A percentile compares a stretch with the other conserved stretches of the same genome.
These are phyloP conservation scores for Decapterus maruadsi DNA, from an alignment of 2,797 vertebrate genomes.

Conservation along the genomic window DNA sequence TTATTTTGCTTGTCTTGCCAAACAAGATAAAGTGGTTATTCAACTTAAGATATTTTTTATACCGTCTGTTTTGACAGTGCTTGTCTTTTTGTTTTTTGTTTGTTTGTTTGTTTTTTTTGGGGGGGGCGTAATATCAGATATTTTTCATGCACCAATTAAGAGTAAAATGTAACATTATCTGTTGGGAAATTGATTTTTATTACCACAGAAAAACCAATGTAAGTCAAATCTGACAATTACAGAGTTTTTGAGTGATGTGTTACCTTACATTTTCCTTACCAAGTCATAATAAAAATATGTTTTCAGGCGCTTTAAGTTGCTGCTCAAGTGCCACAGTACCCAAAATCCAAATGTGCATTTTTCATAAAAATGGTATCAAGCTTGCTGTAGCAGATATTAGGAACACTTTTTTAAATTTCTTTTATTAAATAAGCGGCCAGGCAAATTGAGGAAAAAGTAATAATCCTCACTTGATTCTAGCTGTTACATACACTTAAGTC, in stretches of 20 bases:
- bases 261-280: no score
- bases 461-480: slow-evolving; percentile 30
- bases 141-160: background rate
- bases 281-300: background rate
- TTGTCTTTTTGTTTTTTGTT: background rate
- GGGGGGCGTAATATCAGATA: background rate
- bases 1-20: no score
- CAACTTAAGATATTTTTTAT: background rate
- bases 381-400: slow-evolving; percentile 13
- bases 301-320: slow-evolving; percentile 27
- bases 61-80: slow-evolving; percentile 1
- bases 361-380: slow-evolving; percentile 41
- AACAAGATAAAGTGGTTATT: background rate
- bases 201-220: background rate
- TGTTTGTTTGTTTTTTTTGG: no score
- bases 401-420: slow-evolving; percentile 15
- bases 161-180: background rate
- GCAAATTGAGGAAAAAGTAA: slow-evolving; percentile 39
- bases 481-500: slow-evolving; percentile 34
- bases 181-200: background rate
- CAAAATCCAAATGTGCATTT: slow-evolving; percentile 35
- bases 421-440: slow-evolving; percentile 25
- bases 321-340: background rate
- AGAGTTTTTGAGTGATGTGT: background rate
- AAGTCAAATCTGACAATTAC: background rate